phyloP scores from a whole-genome alignment of 2,888 invertebrate genomes.

The Pyrgus malvae region DNA sequence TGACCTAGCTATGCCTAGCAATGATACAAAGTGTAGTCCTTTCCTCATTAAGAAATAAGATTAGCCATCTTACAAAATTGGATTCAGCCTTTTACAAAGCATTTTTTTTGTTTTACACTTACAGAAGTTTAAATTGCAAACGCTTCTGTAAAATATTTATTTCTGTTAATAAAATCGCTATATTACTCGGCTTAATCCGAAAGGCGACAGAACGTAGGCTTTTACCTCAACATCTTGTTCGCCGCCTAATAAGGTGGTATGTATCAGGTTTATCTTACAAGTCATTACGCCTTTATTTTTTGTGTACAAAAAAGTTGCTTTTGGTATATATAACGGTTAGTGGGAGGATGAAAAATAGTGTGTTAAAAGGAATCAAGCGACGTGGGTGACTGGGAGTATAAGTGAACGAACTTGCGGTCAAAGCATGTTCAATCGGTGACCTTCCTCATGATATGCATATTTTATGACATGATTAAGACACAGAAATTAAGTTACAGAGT shows the following conservation, averaged over 20 bases:
- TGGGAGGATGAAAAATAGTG: conserved; percentile 12
- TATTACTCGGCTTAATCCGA: no score
- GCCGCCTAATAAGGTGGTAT: background rate
- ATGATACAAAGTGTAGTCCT: no score
- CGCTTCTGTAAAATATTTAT: no score
- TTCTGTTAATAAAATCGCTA: no score
- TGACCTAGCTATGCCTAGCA: no score
- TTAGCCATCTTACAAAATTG: no score
- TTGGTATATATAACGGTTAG: conserved; percentile 1
- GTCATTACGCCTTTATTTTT: conserved; percentile 7
- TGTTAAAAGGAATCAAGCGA: conserved; percentile 5
- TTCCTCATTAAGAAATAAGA: no score
- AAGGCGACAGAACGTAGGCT: background rate
- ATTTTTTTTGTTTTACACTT: no score
- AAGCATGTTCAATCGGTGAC: background rate
- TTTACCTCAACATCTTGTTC: background rate
- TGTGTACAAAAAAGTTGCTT: background rate
- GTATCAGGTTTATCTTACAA: conserved; percentile 1
- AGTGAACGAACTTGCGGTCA: conserved; percentile 28
- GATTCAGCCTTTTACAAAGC: no score
- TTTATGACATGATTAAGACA: no score
- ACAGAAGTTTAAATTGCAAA: no score
- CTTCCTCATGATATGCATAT: background rate
- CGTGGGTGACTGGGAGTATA: conserved; percentile 26
- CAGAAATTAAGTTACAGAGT: no score